Conservation (phyloP, 2,113 vertebrate genomes). For the Ciconia stormi region DNA sequence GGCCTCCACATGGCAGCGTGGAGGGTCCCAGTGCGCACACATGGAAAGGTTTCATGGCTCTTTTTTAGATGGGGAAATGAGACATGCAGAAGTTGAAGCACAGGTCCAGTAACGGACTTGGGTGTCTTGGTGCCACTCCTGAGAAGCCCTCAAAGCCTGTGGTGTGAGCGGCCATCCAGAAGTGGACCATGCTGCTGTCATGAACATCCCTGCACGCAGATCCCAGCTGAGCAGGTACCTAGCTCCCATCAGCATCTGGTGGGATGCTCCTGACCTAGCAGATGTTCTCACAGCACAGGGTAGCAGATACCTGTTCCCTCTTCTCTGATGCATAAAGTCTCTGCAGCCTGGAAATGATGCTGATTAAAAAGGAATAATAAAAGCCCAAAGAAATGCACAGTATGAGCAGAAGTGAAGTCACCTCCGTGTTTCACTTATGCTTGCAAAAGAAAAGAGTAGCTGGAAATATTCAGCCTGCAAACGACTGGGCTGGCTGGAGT, state of each 20-base stretch:
- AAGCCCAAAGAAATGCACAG: not conserved
- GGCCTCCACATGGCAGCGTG: not conserved
- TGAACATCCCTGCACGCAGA: not conserved
- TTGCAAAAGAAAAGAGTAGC: not conserved
- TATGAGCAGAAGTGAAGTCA: not conserved
- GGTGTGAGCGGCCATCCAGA: not conserved
- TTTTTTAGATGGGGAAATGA: not conserved
- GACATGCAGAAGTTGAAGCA: not conserved
- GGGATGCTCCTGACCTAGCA: not conserved
- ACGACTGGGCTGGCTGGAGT: not conserved
- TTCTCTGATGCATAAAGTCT: not conserved
- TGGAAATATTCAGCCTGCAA: not conserved
- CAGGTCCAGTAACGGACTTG: rapidly evolving
- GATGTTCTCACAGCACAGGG: not conserved
- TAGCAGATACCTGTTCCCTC: not conserved
- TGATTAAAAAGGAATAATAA: not conserved
- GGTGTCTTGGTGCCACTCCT: not conserved
- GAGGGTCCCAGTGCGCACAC: not conserved
- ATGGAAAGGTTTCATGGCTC: not conserved
- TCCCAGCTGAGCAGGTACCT: not conserved
- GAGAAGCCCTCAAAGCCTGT: not conserved
- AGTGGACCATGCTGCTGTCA: not conserved
- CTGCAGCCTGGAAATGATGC: not conserved
- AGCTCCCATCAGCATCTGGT: not conserved
- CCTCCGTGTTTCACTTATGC: not conserved